Conservation (phyloP, 2,888 invertebrate species). For the Axea sp. region DNA sequence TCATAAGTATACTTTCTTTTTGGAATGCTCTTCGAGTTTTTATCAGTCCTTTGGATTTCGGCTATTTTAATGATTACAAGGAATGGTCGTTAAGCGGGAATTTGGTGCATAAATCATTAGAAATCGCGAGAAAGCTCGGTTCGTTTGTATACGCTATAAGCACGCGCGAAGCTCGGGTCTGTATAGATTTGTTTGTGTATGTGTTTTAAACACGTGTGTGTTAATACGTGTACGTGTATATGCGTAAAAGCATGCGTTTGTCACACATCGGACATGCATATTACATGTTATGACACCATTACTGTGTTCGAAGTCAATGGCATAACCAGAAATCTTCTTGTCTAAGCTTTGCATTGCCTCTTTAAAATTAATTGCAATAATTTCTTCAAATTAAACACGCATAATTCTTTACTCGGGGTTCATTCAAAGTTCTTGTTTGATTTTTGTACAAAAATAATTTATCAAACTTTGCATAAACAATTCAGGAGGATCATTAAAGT, state of each 20-base stretch:
- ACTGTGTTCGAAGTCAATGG: conserved; percentile 38
- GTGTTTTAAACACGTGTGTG: neutral
- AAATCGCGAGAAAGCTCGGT: conserved; percentile 51
- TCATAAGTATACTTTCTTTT: conserved; percentile 48
- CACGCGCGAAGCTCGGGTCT: conserved; percentile 35
- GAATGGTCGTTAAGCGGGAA: conserved; percentile 43
- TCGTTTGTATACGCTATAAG: conserved; percentile 37
- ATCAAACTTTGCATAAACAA: too few relatives aligned
- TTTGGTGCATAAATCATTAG: conserved; percentile 41
- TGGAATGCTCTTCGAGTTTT: conserved; percentile 18
- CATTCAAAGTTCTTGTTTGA: too few relatives aligned
- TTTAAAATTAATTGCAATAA: too few relatives aligned
- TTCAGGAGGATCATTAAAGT: too few relatives aligned
- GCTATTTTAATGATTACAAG: conserved; percentile 43
- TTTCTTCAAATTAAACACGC: too few relatives aligned
- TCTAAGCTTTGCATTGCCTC: conserved; percentile 11
- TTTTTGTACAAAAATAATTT: too few relatives aligned
- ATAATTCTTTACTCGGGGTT: too few relatives aligned
- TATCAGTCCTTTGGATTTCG: conserved; percentile 28
- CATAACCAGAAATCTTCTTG: conserved; percentile 45
- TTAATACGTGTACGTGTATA: neutral
- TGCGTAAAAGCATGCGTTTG: conserved; percentile 9
- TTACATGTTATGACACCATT: conserved; percentile 42
- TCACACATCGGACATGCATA: conserved; percentile 26
- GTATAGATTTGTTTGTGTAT: neutral